Conservation (phyloP, 2,797 vertebrate species). For the Geotrypetes seraphini region DNA sequence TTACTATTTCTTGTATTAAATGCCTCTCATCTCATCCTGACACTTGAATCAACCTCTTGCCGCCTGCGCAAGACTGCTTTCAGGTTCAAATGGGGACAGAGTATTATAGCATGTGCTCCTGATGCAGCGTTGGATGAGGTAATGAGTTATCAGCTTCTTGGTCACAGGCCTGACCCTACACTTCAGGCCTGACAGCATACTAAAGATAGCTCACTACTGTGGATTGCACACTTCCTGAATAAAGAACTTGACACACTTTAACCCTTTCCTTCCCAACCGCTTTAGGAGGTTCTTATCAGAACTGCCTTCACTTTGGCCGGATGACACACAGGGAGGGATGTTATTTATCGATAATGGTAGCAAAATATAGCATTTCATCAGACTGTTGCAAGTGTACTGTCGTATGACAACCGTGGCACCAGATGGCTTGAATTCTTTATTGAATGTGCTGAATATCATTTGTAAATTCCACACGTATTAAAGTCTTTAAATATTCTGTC, state of each 20-base stretch:
- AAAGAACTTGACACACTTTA: conserved; percentile 19
- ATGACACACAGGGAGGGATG: no score
- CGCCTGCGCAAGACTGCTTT: conserved; percentile 23
- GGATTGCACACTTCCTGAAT: conserved; percentile 52
- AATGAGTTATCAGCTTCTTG: conserved; percentile 57
- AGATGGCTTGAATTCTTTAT: no score
- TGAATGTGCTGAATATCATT: no score
- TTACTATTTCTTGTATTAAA: no score
- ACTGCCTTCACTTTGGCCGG: not conserved
- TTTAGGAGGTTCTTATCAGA: not conserved
- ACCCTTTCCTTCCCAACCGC: conserved; percentile 13
- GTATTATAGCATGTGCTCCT: conserved; percentile 8
- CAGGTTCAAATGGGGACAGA: conserved; percentile 50
- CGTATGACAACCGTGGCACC: no score
- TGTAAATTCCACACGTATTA: no score
- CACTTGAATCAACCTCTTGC: no score
- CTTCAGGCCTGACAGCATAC: conserved; percentile 18
- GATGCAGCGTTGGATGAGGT: conserved; percentile 43
- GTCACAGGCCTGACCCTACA: conserved; percentile 28
- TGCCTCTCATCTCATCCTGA: no score
- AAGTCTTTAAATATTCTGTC: no score
- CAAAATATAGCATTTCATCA: no score
- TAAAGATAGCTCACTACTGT: conserved; percentile 48
- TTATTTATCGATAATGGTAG: no score
- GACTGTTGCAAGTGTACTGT: no score